These are phyloP conservation scores for Morone chrysops DNA, from an alignment of 2,113 vertebrate species.

Conservation along the genomic window DNA sequence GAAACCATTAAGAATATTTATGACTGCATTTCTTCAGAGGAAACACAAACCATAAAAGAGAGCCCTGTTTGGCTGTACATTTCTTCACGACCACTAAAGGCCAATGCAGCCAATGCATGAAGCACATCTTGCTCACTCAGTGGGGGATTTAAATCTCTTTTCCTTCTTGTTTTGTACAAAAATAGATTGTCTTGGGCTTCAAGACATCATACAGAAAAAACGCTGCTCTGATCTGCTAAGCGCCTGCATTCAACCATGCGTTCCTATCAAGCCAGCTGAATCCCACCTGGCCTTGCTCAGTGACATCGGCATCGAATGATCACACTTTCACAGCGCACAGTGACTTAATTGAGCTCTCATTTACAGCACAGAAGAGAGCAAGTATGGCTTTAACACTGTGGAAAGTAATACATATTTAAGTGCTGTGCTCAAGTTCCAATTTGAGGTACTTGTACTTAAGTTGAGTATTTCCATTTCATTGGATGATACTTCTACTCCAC, in stretches of 20 bases:
- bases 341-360: not conserved
- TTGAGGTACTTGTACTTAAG: not conserved
- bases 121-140: constrained; percentile 40
- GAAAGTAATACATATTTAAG: not conserved
- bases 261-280: constrained; percentile 35
- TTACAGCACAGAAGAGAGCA: too few species aligned
- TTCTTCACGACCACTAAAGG: constrained; percentile 39
- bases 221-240: constrained; percentile 27
- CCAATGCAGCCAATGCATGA: constrained; percentile 29
- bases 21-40: constrained; percentile 60
- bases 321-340: not conserved
- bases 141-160: constrained; percentile 52
- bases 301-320: constrained; percentile 41
- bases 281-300: constrained; percentile 41
- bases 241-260: constrained; percentile 2
- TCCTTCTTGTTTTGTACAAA: constrained; percentile 55
- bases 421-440: not conserved
- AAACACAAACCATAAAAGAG: constrained; percentile 46
- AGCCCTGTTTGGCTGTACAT: constrained; percentile 33
- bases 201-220: constrained; percentile 14
- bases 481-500: not conserved
- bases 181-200: constrained; percentile 55
- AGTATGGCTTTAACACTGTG: not conserved
- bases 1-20: constrained; percentile 78
- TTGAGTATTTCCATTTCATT: not conserved